Base-by-base conservation (phyloP, 2,888 invertebrate species). In the Heteromyza rotundicornis region DNA sequence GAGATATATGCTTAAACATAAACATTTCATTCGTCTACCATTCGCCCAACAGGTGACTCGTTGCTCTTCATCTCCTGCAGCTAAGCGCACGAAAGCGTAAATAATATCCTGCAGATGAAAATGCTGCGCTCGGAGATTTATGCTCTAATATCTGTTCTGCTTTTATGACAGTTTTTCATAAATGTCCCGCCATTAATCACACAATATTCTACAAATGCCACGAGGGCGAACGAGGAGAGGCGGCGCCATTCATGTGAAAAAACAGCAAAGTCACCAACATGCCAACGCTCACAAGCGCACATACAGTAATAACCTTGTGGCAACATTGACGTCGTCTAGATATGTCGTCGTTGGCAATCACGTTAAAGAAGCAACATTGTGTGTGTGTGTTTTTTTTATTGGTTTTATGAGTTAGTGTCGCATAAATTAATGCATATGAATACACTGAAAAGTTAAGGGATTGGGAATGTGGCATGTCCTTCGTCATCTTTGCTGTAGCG, bases 151-250 rank as follows among this genome's bases (percentile, higher is more conserved):
- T 40, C 40, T 10, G 40, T 40, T n/a, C 40, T 10, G 40, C 40
- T 40, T 40, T 40, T 40, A 40, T 40, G 40, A 40, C 40, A 40
- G 40, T 40, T 40, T 40, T 40, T 40, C 40, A 40, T 40, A 56
- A 60, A 56, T 60, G 51, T 51, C 56, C n/a, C 51, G 24, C 50
- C 49, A 60, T 60, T 50, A 60, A 60, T 60, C 60, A 60, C 17
- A 19, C 16, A n/a, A n/a, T 16, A 54, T 20, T n/a, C n/a, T n/a
- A 54, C 5, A 17, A 17, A 40, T 10, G n/a, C 5, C 32, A 14
- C 17, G n/a, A n/a, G n/a, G n/a, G n/a, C n/a, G n/a, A n/a, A n/a
- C n/a, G n/a, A n/a, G n/a, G n/a, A n/a, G n/a, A n/a, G n/a, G n/a
- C n/a, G n/a, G n/a, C n/a, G n/a, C n/a, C n/a, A n/a, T n/a, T n/a